Conservation (phyloP, 92 coral and sea anemone genomes). For the Scolanthus callimorphus region DNA sequence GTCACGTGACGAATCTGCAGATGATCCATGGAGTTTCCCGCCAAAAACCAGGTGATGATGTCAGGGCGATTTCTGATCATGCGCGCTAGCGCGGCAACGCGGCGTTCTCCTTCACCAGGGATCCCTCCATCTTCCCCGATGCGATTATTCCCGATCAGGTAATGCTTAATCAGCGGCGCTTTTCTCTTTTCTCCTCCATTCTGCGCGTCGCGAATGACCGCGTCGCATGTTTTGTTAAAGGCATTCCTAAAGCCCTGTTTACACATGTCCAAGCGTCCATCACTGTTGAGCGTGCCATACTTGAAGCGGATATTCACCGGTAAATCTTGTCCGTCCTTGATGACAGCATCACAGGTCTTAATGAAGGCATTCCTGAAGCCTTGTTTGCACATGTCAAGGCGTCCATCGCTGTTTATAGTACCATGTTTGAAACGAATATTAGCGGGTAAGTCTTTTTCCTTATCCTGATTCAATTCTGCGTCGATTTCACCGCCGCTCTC, state of each 20-base stretch:
- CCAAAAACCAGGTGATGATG: constrained; percentile 51
- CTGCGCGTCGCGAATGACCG: constrained; percentile 34
- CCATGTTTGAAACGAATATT: constrained; percentile 54
- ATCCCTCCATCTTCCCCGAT: constrained; percentile 51
- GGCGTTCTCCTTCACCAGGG: constrained; percentile 45
- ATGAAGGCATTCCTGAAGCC: constrained; percentile 55
- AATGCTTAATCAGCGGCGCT: constrained; percentile 41
- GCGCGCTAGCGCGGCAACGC: constrained; percentile 50
- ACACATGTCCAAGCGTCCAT: constrained; percentile 55
- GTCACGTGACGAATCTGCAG: constrained; percentile 32
- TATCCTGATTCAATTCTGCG: neutral
- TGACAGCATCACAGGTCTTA: constrained; percentile 58
- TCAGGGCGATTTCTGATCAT: constrained; percentile 58
- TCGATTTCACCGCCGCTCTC: constrained; percentile 28
- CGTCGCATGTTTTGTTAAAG: constrained; percentile 33
- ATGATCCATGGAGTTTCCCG: constrained; percentile 42
- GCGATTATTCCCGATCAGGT: constrained; percentile 58
- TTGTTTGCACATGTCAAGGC: constrained; percentile 53
- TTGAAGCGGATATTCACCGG: constrained; percentile 53
- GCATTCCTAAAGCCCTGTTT: constrained; percentile 61
- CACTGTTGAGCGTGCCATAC: constrained; percentile 53
- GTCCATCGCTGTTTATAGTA: constrained; percentile 52
- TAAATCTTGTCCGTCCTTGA: constrained; percentile 36
- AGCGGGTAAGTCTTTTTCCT: constrained; percentile 20
- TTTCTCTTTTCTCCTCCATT: constrained; percentile 16